Conservation (phyloP, 2,888 invertebrate species). For the Folsomia manolachei region DNA sequence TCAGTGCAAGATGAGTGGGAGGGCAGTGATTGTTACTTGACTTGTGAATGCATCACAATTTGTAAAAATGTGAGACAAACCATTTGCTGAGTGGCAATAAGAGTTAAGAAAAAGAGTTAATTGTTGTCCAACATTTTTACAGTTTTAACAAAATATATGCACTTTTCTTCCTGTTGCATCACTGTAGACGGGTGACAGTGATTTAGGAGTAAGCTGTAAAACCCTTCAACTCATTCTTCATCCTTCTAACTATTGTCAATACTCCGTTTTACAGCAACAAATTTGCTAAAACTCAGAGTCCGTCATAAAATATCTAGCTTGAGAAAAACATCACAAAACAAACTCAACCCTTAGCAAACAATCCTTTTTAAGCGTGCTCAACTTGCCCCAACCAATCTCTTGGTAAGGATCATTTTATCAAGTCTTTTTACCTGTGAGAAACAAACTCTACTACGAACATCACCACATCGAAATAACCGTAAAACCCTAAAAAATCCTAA, state of each 20-base stretch:
- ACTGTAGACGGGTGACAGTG: background rate
- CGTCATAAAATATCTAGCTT: background rate
- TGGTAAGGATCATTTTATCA: no score
- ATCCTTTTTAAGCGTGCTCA: background rate
- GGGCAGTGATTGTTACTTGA: no score
- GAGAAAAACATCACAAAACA: no score
- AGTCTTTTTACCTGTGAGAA: no score
- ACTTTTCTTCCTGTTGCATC: background rate
- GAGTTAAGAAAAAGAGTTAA: background rate
- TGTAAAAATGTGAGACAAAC: background rate
- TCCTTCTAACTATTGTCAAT: background rate
- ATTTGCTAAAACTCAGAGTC: background rate
- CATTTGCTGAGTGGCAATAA: no score
- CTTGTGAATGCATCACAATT: background rate
- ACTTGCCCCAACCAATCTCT: background rate
- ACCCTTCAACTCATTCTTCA: background rate
- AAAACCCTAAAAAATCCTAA: no score
- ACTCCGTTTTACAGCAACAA: background rate
- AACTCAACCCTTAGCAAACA: background rate
- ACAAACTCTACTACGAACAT: no score
- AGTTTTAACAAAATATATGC: background rate
- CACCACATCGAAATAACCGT: no score
- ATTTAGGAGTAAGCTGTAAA: slow-evolving; percentile 3
- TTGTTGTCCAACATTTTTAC: background rate
- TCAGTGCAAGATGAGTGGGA: background rate